Evolutionary conservation across 2,797 vertebrate species (phyloP).

Genomic region (Manis javanica): DNA sequence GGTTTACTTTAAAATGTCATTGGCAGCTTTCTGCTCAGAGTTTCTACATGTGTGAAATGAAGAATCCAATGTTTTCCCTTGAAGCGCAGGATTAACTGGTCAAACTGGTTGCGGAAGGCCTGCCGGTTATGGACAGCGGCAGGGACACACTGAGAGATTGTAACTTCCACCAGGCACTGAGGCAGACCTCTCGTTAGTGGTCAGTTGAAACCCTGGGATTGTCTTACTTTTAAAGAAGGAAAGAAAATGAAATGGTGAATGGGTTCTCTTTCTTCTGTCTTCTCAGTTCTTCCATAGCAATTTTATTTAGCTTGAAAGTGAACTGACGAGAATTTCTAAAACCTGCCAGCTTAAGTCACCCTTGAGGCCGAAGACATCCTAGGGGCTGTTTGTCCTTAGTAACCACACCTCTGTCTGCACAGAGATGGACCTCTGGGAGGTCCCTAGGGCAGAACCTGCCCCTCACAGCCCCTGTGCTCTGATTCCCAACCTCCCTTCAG

Average conservation of each 20-base stretch:
- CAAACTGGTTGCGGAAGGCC: neutral
- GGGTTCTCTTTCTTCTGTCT: neutral
- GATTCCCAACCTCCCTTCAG: neutral
- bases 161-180: accelerated
- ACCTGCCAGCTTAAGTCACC: neutral
- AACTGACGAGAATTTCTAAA: neutral
- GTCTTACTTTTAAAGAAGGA: neutral
- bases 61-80: neutral
- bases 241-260: neutral
- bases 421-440: neutral
- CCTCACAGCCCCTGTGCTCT: neutral
- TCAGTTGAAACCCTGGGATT: neutral
- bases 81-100: neutral
- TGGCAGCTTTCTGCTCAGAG: neutral
- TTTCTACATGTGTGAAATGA: neutral
- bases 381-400: neutral
- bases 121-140: neutral
- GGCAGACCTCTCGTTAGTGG: neutral
- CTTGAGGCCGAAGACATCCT: neutral
- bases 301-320: neutral
- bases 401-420: neutral
- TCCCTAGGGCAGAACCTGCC: neutral
- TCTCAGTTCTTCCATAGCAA: neutral
- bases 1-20: neutral
- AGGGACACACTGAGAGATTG: neutral